phyloP scores from a whole-genome alignment of 2,888 invertebrate species.

The Atrina japonica region DNA sequence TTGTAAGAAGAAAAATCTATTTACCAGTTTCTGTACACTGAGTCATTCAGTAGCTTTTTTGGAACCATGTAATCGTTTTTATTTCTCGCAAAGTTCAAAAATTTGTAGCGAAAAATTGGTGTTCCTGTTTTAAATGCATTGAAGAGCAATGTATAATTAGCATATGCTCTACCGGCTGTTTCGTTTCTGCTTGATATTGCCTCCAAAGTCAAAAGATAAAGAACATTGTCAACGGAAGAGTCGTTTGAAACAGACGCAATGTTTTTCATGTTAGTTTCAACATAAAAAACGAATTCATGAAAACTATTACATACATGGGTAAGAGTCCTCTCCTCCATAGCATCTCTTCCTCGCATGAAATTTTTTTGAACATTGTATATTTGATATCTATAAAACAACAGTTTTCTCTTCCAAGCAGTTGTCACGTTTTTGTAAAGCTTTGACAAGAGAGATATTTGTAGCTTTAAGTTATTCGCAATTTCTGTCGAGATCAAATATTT shows the following conservation, averaged over 20 bases:
- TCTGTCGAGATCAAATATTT: slow-evolving; percentile 40
- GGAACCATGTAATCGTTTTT: slow-evolving; percentile 64
- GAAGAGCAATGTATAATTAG: slow-evolving; percentile 61
- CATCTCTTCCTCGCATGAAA: slow-evolving; percentile 65
- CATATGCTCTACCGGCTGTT: slow-evolving; percentile 54
- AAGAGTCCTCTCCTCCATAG: slow-evolving; percentile 71
- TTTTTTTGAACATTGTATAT: slow-evolving; percentile 62
- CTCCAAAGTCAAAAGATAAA: slow-evolving; percentile 54
- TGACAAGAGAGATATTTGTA: slow-evolving; percentile 43
- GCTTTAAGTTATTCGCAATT: slow-evolving; percentile 42
- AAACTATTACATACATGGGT: slow-evolving; percentile 58
- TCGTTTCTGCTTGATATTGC: slow-evolving; percentile 55
- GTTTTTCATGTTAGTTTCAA: slow-evolving; percentile 44
- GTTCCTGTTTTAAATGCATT: slow-evolving; percentile 61
- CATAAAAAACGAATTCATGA: slow-evolving; percentile 59
- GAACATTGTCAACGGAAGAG: slow-evolving; percentile 25
- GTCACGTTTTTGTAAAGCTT: slow-evolving; percentile 42
- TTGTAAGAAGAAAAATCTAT: no score
- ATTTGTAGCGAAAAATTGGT: slow-evolving; percentile 64
- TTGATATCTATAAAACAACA: slow-evolving; percentile 61
- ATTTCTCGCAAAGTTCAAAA: slow-evolving; percentile 44
- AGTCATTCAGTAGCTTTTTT: slow-evolving; percentile 57
- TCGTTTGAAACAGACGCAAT: slow-evolving; percentile 31
- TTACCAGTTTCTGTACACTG: slow-evolving; percentile 55
- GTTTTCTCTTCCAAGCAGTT: slow-evolving; percentile 50